Base-by-base conservation (phyloP, 2,113 vertebrate genomes). In the Melanerpes aurifrons region DNA sequence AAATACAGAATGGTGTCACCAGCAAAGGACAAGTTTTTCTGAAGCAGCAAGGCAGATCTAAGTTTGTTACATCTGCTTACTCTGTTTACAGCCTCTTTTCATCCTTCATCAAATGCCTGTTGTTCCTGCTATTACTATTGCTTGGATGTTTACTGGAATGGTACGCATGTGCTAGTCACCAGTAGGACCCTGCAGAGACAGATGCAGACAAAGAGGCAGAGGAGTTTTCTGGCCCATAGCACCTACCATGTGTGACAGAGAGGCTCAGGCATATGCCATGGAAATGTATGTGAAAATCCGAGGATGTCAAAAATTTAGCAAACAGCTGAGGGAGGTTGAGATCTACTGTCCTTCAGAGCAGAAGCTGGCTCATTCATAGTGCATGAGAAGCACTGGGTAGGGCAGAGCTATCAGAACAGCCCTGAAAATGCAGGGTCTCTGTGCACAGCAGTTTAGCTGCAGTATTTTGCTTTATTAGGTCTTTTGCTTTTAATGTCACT, bases 91-190 rank as follows among this genome's bases (percentile, higher is more conserved):
- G 12, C 24, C 12, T 12, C 37, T 76, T 73, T 79, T 70, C 56
- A 73, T 6, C 35, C 20, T 79, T 63, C 43, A 57, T 82, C 50
- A 92, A 17, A 66, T 56, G 54, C 15, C 40, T 35, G 53, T 50
- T 53, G 14, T 24, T 86, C 8, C 64, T 48, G 17, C 19, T 79
- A 2, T 72, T 70, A 9, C 64, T 61, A 32, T 61, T 71, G 45
- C 25, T 9, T 6, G 32, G 58, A 45, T 26, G 15, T 8, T 22
- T 50, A 24, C 48, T 21, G 43, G 40, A 22, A 24, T 69, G 64
- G 37, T 15, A 28, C 4, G 59, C 73, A 50, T 0, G 0, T 35
- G 29, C 21, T 37, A 76, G 18, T 50, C 17, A 18, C 40, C 21
- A 40, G 12, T 35, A 54, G 85, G 56, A 35, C 20, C 13, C 32